phyloP scores from a whole-genome alignment of 2,888 invertebrate genomes.

The Cantharis flavilabris region DNA sequence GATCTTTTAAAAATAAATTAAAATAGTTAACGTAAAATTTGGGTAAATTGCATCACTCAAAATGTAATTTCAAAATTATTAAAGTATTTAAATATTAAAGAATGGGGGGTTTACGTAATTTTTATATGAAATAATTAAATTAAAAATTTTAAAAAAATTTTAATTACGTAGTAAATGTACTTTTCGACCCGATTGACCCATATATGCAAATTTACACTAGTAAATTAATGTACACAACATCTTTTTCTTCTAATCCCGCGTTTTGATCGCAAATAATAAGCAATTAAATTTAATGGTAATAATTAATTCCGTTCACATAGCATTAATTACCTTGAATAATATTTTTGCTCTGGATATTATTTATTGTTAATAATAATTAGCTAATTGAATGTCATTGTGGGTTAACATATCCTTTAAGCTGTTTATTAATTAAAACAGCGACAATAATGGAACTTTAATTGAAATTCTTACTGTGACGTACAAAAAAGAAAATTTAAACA shows the following conservation, averaged over 20 bases:
- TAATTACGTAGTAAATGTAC: not conserved
- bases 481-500: not conserved
- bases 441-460: not conserved
- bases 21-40: not conserved
- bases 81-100: not conserved
- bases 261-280: not conserved
- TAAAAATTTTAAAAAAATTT: no score
- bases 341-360: not conserved
- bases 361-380: not conserved
- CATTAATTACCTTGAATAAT: not conserved
- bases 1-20: not conserved
- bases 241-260: not conserved
- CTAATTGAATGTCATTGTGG: not conserved
- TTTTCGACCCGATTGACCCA: not conserved
- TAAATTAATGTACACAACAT: no score
- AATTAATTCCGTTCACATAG: not conserved
- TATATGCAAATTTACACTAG: not conserved
- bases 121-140: no score
- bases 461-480: not conserved
- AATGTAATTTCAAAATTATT: not conserved
- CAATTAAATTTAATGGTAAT: not conserved
- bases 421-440: not conserved
- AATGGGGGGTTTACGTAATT: not conserved
- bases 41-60: not conserved
- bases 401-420: not conserved